Conservation (phyloP, 2,113 vertebrate genomes). For the Rhinoderma darwinii region DNA sequence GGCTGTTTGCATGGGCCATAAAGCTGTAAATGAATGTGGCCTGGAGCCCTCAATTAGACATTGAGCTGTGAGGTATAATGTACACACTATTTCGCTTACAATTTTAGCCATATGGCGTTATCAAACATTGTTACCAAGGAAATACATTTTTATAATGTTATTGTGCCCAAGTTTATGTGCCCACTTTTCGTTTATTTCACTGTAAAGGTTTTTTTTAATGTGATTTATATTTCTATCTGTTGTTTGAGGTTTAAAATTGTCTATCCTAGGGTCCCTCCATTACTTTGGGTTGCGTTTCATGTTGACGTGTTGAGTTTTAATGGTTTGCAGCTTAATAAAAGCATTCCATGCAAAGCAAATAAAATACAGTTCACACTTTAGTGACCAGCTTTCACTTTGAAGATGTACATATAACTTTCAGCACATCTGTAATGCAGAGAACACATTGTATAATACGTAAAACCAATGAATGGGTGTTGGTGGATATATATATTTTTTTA, state of each 20-base stretch:
- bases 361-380: neutral
- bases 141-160: no score
- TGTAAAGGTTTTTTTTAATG: neutral
- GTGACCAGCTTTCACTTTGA: neutral
- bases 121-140: no score
- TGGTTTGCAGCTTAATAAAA: neutral
- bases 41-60: no score
- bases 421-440: neutral
- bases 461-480: neutral
- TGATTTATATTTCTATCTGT: neutral
- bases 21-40: no score
- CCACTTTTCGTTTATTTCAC: no score
- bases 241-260: neutral
- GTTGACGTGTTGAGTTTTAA: neutral
- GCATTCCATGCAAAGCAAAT: neutral
- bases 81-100: no score
- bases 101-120: no score
- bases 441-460: neutral
- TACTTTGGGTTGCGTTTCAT: neutral
- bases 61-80: no score
- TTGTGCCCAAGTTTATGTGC: no score
- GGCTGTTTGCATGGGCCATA: no score
- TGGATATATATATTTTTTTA: neutral
- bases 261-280: neutral
- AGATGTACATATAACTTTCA: slow-evolving; percentile 6